Percentiles rank a stretch among this genome's conserved stretches.
These are phyloP conservation scores for Eublepharis macularius DNA, from an alignment of 2,113 vertebrate species.

Conservation along the genomic window DNA sequence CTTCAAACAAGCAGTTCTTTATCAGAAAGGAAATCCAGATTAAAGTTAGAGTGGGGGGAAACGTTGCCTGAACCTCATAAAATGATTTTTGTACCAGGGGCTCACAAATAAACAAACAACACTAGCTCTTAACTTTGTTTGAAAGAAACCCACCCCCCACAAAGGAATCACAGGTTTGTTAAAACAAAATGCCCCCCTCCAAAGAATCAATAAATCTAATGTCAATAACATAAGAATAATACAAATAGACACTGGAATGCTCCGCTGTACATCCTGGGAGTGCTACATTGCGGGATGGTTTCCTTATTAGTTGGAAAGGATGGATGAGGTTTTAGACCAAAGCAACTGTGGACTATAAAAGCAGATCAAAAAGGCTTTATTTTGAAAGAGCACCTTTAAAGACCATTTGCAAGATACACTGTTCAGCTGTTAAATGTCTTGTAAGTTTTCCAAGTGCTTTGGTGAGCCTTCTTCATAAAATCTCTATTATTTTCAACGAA, in stretches of 20 bases:
- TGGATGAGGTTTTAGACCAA: constrained; percentile 66
- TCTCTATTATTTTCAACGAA: constrained; percentile 69
- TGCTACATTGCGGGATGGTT: constrained; percentile 55
- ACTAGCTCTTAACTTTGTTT: constrained; percentile 17
- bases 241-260: constrained; percentile 41
- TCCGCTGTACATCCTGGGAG: constrained; percentile 46
- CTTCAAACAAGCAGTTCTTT: constrained; percentile 71
- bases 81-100: constrained; percentile 19
- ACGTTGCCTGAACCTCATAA: constrained; percentile 27
- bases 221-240: constrained; percentile 29
- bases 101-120: neutral
- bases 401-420: constrained; percentile 65
- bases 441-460: constrained; percentile 68
- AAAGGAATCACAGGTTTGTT: neutral
- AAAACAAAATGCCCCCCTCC: constrained; percentile 22
- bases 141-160: neutral
- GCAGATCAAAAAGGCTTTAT: constrained; percentile 70
- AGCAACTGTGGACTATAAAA: constrained; percentile 68
- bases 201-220: constrained; percentile 44
- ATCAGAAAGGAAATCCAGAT: constrained; percentile 73
- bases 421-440: constrained; percentile 69
- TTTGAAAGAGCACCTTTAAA: constrained; percentile 63
- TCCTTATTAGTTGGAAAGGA: constrained; percentile 69
- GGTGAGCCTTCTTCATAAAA: constrained; percentile 67
- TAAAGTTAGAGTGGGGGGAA: constrained; percentile 51